phyloP scores from a whole-genome alignment of 2,113 vertebrate genomes.

The Hyperopisus bebe region DNA sequence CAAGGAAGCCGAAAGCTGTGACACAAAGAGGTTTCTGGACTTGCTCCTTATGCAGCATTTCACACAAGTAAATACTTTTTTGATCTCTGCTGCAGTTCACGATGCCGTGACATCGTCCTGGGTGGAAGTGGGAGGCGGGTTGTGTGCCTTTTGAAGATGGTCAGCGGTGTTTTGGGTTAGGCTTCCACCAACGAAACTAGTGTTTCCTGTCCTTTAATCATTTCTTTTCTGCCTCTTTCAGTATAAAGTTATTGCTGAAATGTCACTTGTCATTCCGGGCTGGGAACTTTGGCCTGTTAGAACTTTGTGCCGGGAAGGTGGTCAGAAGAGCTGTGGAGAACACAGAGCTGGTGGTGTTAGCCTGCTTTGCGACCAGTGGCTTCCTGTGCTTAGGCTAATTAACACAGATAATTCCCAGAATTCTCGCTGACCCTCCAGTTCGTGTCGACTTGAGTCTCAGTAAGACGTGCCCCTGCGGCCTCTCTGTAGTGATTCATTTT shows the following conservation, averaged over 20 bases:
- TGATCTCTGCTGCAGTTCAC: not conserved
- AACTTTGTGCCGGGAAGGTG: not conserved
- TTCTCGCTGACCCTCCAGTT: not conserved
- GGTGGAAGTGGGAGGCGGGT: not conserved
- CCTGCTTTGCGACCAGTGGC: not conserved
- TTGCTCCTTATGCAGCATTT: not conserved
- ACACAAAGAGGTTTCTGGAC: not conserved
- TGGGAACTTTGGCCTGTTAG: not conserved
- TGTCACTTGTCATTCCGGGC: not conserved
- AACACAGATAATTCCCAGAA: not conserved
- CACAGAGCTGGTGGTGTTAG: not conserved
- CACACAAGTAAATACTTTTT: not conserved
- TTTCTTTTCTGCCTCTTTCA: not conserved
- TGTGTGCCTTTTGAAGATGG: not conserved
- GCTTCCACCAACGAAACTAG: not conserved
- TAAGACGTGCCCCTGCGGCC: not conserved
- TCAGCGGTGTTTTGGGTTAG: not conserved
- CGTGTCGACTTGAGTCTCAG: not conserved
- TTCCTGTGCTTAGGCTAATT: not conserved
- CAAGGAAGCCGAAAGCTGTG: not conserved
- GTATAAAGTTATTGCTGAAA: not conserved
- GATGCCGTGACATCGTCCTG: not conserved
- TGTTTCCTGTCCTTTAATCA: not conserved
- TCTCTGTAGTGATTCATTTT: not conserved
- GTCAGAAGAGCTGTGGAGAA: not conserved